Conservation (phyloP, 2,888 invertebrate species). For the Venusia cambrica region DNA sequence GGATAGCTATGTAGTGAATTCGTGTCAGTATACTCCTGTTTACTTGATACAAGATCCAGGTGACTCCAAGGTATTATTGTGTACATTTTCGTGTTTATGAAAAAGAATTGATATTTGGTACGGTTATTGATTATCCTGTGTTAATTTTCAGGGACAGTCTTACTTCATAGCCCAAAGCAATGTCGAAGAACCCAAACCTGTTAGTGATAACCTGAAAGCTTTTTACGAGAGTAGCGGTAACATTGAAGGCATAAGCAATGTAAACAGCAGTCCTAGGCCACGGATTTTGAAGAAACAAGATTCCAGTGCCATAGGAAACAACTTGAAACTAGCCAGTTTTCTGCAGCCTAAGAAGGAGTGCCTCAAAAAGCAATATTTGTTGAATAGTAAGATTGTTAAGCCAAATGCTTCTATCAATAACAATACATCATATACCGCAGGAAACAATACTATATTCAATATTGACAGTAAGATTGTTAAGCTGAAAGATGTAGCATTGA, state of each 20-base stretch:
- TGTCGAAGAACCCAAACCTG: constrained; percentile 50
- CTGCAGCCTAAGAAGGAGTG: constrained; percentile 58
- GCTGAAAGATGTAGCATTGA: constrained; percentile 53
- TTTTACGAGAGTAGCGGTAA: constrained; percentile 76
- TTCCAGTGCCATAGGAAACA: constrained; percentile 53
- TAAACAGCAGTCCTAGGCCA: constrained; percentile 43
- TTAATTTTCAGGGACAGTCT: constrained; percentile 57
- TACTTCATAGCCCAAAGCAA: constrained; percentile 54
- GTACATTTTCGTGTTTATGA: constrained; percentile 29
- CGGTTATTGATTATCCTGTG: constrained; percentile 11
- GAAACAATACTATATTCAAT: constrained; percentile 53
- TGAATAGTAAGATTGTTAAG: constrained; percentile 52
- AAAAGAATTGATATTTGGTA: constrained; percentile 21
- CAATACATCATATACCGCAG: constrained; percentile 33
- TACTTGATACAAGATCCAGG: constrained; percentile 68
- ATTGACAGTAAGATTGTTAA: constrained; percentile 67
- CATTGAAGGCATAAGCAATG: constrained; percentile 53
- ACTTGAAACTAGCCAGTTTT: constrained; percentile 67
- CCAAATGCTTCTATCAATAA: constrained; percentile 42
- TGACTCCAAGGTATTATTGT: constrained; percentile 61
- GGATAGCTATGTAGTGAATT: constrained; percentile 62
- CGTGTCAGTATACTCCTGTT: constrained; percentile 71
- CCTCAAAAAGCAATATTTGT: constrained; percentile 46
- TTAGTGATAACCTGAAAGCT: constrained; percentile 69
- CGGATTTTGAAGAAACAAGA: constrained; percentile 54